These are phyloP conservation scores for Eutolmus rufibarbis DNA, from an alignment of 2,888 invertebrate species.

Conservation along the genomic window DNA sequence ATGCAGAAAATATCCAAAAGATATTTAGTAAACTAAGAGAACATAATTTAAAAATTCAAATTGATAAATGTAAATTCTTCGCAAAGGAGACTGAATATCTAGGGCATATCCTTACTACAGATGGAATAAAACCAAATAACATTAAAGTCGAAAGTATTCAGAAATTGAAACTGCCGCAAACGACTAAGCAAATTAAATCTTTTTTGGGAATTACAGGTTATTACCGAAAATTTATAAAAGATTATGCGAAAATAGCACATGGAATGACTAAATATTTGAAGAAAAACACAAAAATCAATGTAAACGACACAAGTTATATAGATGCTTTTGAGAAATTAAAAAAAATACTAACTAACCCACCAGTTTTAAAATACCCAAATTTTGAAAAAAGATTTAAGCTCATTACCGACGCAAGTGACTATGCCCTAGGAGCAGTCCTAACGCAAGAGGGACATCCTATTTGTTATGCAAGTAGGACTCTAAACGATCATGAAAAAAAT, in stretches of 20 bases:
- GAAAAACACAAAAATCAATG: not conserved
- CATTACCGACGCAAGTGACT: constrained; percentile 13
- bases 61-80: constrained; percentile 46
- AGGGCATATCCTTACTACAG: constrained; percentile 50
- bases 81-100: constrained; percentile 51
- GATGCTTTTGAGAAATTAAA: constrained; percentile 5
- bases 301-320: not conserved
- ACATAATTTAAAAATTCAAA: constrained; percentile 18
- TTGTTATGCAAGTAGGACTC: not conserved
- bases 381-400: not conserved
- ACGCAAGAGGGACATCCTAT: not conserved
- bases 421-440: constrained; percentile 12
- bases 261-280: too few relatives aligned
- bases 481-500: not conserved
- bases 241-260: too few relatives aligned
- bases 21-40: not conserved
- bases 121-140: constrained; percentile 47
- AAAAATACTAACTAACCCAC: not conserved
- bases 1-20: not conserved
- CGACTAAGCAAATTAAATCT: not conserved
- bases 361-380: not conserved
- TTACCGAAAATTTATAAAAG: too few relatives aligned
- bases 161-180: constrained; percentile 1
- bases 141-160: constrained; percentile 40
- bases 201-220: too few relatives aligned